Base-by-base conservation (phyloP, 2,113 vertebrate species). In the Malurus melanocephalus region DNA sequence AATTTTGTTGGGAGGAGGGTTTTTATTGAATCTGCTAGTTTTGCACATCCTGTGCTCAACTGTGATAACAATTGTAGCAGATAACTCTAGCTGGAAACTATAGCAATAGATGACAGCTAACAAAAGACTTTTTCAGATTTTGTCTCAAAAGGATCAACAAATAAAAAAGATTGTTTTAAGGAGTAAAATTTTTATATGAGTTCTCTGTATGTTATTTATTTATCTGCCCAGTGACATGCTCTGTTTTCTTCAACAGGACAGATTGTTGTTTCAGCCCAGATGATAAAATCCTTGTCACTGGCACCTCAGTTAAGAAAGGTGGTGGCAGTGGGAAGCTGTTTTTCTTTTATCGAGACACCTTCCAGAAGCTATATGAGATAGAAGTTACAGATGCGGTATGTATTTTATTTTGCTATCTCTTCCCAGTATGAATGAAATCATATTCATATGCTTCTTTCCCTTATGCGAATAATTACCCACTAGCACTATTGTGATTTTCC, bases 201-300 rank as follows among this genome's bases (percentile, higher is more conserved):
- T 49, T 55, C n/a, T 26, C 0, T 14, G 1, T 33, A 35, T 7
- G 6, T 68, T 88, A 21, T 24, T 75, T 62, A n/a, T 12, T 46
- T 11, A 14, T 51, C 43, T 85, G 15, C 19, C 16, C 28, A 26
- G 6, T 60, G 7, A 84, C 6, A 55, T 76, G 1, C 9, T 84
- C 68, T 93, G 14, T 85, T 88, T 94, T 81, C 72, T 64, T 93
- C 74, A 84, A 74, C 93, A 99, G 99, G 98, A 99, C 99, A 2
- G 99, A 99, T 94, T 99, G 99, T 96, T 99, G 99, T 88, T 99
- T 99, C 82, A 99, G 99, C 90, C 99, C 99, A 21, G 99, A 99
- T 57, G 99, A 99, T 95, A 98, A 98, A 92, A 98, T 99, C 69
- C 60, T 99, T 13, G 97, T 99, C 67, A 99, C 98, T 1, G 99